Evolutionary conservation across 2,113 vertebrate species (phyloP).

Genomic region (Camelus bactrianus): DNA sequence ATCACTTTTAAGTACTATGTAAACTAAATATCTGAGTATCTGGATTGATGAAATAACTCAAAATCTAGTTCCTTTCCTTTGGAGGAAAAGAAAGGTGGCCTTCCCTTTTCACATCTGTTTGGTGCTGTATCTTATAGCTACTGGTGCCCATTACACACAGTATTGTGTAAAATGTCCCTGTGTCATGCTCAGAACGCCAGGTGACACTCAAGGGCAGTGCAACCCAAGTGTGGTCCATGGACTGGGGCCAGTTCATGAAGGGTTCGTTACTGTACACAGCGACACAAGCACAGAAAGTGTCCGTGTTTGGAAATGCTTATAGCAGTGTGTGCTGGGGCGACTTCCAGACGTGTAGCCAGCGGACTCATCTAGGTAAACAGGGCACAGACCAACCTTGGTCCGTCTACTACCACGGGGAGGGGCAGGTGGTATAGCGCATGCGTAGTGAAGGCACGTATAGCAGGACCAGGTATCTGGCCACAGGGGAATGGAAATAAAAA

Average conservation of each 20-base stretch:
- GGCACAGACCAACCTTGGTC: not conserved
- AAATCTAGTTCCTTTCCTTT: slow-evolving; percentile 57
- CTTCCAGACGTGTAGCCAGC: not conserved
- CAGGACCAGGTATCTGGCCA: not conserved
- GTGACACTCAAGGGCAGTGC: not conserved
- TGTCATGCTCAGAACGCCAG: not conserved
- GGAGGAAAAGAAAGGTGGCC: slow-evolving; percentile 28
- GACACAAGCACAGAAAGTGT: not conserved
- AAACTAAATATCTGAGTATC: slow-evolving; percentile 47
- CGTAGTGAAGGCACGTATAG: not conserved
- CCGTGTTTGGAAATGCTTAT: not conserved
- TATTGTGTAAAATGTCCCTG: not conserved
- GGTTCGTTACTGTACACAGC: not conserved
- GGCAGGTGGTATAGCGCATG: not conserved
- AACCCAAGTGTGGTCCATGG: not conserved
- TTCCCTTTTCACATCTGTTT: slow-evolving; percentile 25
- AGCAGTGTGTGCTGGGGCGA: not conserved
- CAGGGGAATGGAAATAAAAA: not conserved
- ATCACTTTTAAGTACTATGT: not conserved
- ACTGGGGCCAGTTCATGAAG: not conserved
- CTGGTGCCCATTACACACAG: not conserved
- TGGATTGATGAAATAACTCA: slow-evolving; percentile 43
- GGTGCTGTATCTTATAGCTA: not conserved
- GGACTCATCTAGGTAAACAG: not conserved
- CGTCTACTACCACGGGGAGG: not conserved